Base-by-base conservation (phyloP, 2,888 invertebrate species). In the Apeira syringaria region DNA sequence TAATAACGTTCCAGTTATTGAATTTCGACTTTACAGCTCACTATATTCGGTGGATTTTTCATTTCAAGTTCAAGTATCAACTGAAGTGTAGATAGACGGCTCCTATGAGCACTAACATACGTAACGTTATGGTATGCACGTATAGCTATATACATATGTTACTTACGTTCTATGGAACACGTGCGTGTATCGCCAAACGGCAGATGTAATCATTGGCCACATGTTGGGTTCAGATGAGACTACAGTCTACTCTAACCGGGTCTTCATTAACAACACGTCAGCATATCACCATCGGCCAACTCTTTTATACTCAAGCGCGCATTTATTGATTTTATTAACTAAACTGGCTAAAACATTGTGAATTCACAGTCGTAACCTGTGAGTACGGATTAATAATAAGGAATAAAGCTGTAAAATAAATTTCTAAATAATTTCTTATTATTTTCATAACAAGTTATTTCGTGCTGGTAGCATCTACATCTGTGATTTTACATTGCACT, bases 171-270 rank as follows among this genome's bases (percentile, higher is more conserved):
- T 56, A 58, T 53, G 46, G 56, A 59, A 61, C 59, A 62, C 60
- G 58, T 64, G 62, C 50, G 53, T 56, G 58, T 57, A 60, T 70
- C 55, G 71, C 73, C 65, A 74, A 65, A 69, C 59, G 64, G 64
- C 79, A 75, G 67, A 79, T 78, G 75, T 75, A 61, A n/a, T 59
- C 56, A 43, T 50, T 64, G 60, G 58, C 74, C 76, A 80, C 69
- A 77, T 80, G 78, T 73, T 68, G 58, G 59, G 59, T 15, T 15
- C 3, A 15, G 15, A 15, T 15, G 15, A 15, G 15, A 15, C 15
- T 15, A 15, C n/a, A n/a, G n/a, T n/a, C n/a, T n/a, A n/a, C n/a
- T 61, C 50, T 65, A 67, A 67, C 58, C 55, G 47, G 56, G 53
- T 50, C 64, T 61, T 63, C 64, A 61, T 68, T 72, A 69, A 66